Evolutionary conservation across 2,888 invertebrate genomes (phyloP), one percentile per base, ranked within the genome.

Genomic region (Zootermopsis nevadensis): DNA sequence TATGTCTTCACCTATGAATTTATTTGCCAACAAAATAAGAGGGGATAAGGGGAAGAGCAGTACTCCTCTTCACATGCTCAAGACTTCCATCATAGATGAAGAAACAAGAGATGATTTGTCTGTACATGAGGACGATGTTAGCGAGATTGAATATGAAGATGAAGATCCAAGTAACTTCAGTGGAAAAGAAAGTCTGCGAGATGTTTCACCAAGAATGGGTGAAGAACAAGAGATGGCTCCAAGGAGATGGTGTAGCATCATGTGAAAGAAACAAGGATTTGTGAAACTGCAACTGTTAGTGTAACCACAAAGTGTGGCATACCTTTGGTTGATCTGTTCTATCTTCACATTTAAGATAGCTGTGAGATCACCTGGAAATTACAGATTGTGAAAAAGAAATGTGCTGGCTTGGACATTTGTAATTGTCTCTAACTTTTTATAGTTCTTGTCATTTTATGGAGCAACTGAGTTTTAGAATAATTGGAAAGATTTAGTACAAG

Each of bases 1-100:
- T n/a, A 35, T 79, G 33, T 60, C 79, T 35, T 79, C 79, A 33
- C 79, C 79, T 35, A 79, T 79, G 55, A 60, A 35, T 66, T 33
- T 66, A 2, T 79, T 79, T 66, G 60, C 79, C 12, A 79, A 66
- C 60, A 79, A 66, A 27, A 48, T 79, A 27, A 79, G 27, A n/a
- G 38, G 74, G 3, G 38, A 74, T 7, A 79, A 33, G 12, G 55
- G 55, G 22, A 77, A 77, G 33, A 60, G 79, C 15, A 79, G 79
- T 33, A 79, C 79, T 27, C 79, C 79, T 35, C 15, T 79, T 2
- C 55, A 79, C n/a, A n/a, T 79, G 60, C 60, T 79, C 8, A 38
- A 79, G 35, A 15, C 35, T 22, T 79, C 66, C 3, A 10, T 12
- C 4, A 3, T 66, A n/a, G 66, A 55, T 22, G 66, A 79, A 27